Base-by-base conservation (phyloP, 2,113 vertebrate genomes). In the Sciurus niger region DNA sequence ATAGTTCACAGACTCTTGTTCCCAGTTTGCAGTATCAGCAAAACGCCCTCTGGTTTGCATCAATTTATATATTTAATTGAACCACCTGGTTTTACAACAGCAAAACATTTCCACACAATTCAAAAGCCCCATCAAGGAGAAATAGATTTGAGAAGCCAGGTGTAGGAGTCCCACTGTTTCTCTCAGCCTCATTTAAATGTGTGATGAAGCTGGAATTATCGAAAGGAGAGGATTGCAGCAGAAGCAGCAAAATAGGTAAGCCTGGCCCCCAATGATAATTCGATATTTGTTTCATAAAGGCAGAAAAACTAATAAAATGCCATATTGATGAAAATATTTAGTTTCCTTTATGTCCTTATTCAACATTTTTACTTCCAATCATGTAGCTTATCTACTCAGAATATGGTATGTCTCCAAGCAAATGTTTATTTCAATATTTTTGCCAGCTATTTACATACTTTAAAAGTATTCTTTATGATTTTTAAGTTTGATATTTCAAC, bases 11-110 rank as follows among this genome's bases (percentile, higher is more conserved):
- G 63, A 84, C 67, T 87, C 4, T 63, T 78, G 83, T 84, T 86
- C 30, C 30, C 90, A 43, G 2, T 51, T 95, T 96, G 20, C 51
- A 53, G 30, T 18, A 83, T 86, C 68, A 93, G 73, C 48, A 93
- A 96, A 74, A 93, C 30, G 12, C 6, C 4, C 20, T 58, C 60
- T 72, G 6, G 0, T 86, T 95, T 88, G 8, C 32, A 70, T 93
- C 11, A 92, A 87, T 96, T 95, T 94, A 74, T 93, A 30, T 93
- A 78, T 94, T 96, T 96, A 92, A 93, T 89, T 89, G 79, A 90
- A 86, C 32, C 37, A 93, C 58, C 78, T 94, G 48, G 32, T 95
- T 95, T 97, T 93, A 95, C 18, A 89, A 80, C 17, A 78, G 32
- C 30, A 74, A 95, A 89, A 85, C 10, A 86, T 89, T 94, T 95